Evolutionary conservation across 2,113 vertebrate genomes (phyloP).

Genomic region (Pachycephala philippinensis): DNA sequence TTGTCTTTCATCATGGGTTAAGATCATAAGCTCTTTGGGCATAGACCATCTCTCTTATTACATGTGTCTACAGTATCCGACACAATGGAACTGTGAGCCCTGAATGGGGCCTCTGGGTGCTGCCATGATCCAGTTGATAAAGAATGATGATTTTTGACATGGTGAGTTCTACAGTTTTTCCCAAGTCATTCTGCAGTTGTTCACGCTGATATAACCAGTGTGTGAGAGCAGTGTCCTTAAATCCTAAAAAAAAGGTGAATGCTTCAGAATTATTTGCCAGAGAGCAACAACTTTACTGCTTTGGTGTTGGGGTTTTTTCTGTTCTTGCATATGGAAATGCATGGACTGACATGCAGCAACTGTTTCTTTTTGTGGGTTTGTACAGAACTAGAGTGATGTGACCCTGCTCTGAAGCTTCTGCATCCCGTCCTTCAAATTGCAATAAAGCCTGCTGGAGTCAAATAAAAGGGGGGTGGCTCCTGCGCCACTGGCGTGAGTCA

Average conservation of each 20-base stretch:
- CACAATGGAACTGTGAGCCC: conserved; percentile 43
- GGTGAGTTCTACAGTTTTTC: conserved; percentile 54
- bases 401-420: neutral
- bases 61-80: conserved; percentile 42
- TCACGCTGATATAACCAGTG: neutral
- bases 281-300: neutral
- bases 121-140: conserved; percentile 45
- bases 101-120: conserved; percentile 26
- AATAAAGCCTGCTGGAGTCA: neutral
- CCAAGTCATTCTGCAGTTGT: conserved; percentile 65
- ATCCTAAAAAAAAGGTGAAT: neutral
- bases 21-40: conserved; percentile 66
- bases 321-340: neutral
- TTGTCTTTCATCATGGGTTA: conserved; percentile 68
- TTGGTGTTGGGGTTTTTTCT: neutral
- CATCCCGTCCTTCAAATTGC: neutral
- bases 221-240: neutral
- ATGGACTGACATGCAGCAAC: neutral
- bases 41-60: conserved; percentile 62
- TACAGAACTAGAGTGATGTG: neutral
- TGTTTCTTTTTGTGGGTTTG: neutral
- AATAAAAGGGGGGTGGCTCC: neutral
- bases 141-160: conserved; percentile 65
- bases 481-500: neutral
- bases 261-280: neutral